A percentile compares a stretch with the other conserved stretches of the same genome.
phyloP scores from a whole-genome alignment of 1,140 invertebrate genomes.

The Drosophila arizonae region DNA sequence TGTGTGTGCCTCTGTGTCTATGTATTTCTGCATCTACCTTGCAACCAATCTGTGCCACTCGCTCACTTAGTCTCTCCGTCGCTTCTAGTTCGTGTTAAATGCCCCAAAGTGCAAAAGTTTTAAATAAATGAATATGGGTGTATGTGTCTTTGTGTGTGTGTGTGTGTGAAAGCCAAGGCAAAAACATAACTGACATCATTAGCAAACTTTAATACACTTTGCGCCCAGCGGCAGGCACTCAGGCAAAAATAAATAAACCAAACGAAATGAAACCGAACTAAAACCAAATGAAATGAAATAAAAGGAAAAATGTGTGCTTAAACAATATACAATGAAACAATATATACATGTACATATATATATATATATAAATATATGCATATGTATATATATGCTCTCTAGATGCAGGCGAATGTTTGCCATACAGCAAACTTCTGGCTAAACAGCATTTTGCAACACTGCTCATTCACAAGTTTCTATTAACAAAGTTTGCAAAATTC shows the following conservation, averaged over 20 bases:
- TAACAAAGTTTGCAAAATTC: neutral
- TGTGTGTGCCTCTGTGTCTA: neutral
- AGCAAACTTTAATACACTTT: slow-evolving; percentile 76
- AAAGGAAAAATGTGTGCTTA: slow-evolving; percentile 16
- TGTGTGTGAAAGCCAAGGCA: slow-evolving; percentile 33
- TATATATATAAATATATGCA: too few relatives aligned
- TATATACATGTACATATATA: neutral
- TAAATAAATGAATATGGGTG: slow-evolving; percentile 63
- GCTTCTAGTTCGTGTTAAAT: slow-evolving; percentile 25
- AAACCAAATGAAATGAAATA: slow-evolving; percentile 49
- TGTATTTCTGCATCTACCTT: slow-evolving; percentile 1
- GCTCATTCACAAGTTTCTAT: neutral
- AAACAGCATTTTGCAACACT: neutral
- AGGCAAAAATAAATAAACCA: slow-evolving; percentile 43
- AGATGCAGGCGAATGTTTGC: slow-evolving; percentile 22
- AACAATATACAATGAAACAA: slow-evolving; percentile 36
- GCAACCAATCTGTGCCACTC: neutral
- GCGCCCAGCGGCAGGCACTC: slow-evolving; percentile 21
- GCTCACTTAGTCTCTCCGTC: neutral
- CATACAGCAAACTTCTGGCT: neutral
- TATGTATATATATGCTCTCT: neutral
- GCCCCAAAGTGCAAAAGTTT: slow-evolving; percentile 61
- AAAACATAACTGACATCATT: slow-evolving; percentile 77
- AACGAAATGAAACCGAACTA: slow-evolving; percentile 35
- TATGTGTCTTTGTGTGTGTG: neutral